Evolutionary conservation across 2,888 invertebrate species (phyloP), one percentile per base, ranked within the genome.

Genomic region (Sisyra nigra): DNA sequence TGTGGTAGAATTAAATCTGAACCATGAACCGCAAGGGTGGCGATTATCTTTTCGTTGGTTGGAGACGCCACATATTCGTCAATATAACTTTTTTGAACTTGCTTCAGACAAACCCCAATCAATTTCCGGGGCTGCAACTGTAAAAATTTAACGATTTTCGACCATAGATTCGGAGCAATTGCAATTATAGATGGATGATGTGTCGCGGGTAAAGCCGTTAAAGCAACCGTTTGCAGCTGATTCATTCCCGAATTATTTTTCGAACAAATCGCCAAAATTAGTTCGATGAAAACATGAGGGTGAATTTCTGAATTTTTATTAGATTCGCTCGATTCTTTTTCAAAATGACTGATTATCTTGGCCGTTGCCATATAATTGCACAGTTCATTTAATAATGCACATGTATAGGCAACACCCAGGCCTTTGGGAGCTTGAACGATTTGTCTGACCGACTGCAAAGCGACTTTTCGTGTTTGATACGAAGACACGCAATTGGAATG

Each of bases 181-280:
- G 64, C 62, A 17, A 68, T 64, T 32, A 83, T 71, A 32, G 74
- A 69, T 2, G 84, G 83, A 61, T 88, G 81, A 61, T 91, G 87
- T 40, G 80, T 72, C 34, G 81, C 72, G 10, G 80, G 64, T 18
- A 93, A 58, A 4, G 79, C 66, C 45, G 78, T 79, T 44, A 81
- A 56, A 0, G 76, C 76, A 38, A 87, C 58, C 6, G 24, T 37
- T 11, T 34, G 17, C 8, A 19, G 11, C 9, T 37, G 18, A 18
- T 37, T 37, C 6, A 37, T 11, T 9, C 34, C 19, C 33, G 34
- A 18, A 24, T 33, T 34, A 24, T 7, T 30, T 34, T 14, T 33
- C 19, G 34, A 34, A 35, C 30, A 41, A 15, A 41, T 34, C 8
- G 41, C 15, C 8, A 15, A 17, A 19, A 41, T 34, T 37, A 43